Base-by-base conservation (phyloP, 2,113 vertebrate genomes). In the Labeo catla region DNA sequence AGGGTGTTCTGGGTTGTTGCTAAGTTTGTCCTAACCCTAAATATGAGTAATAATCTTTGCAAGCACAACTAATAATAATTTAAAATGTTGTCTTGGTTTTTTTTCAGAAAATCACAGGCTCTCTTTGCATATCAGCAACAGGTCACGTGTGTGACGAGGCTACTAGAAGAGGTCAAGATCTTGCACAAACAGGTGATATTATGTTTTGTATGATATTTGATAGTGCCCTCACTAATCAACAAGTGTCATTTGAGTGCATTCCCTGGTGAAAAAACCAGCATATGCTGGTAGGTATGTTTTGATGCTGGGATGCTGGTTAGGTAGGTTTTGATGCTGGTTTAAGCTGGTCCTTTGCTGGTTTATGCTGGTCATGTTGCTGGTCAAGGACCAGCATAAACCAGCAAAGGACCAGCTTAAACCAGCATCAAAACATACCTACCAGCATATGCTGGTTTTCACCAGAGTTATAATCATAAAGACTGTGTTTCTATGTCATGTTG, bases 91-190 rank as follows among this genome's bases (percentile, higher is more conserved):
- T 73, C 1, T 83, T 3, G 81, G 9, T 21, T 45, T 61, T 39
- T 79, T 3, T 54, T 61, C n/a, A 90, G 89, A 78, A 85, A 72
- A 65, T 63, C 10, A 10, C 86, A 59, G n/a, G 82, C 88, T 82
- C 76, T 88, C 45, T 36, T 15, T 49, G 72, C 87, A 8, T 90
- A 88, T 45, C 89, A 90, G 78, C 87, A 84, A 47, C 89, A 90
- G 84, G 81, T 83, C 0, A 34, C 86, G 23, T 87, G 72, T 78
- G 78, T 89, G 70, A 61, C 45, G 43, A 81, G 77, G n/a, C 70
- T 90, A 12, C 84, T 87, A 36, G 74, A 52, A 50, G 86, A 90
- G 54, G 87, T 89, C 63, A 88, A 79, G 74, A 84, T 76, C 34
- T 81, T 86, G 45, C 79, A 50, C 66, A 15, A 72, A 77, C 79